Evolutionary conservation across 1,140 invertebrate species (phyloP).

Genomic region (Dendrolimus kikuchii): DNA sequence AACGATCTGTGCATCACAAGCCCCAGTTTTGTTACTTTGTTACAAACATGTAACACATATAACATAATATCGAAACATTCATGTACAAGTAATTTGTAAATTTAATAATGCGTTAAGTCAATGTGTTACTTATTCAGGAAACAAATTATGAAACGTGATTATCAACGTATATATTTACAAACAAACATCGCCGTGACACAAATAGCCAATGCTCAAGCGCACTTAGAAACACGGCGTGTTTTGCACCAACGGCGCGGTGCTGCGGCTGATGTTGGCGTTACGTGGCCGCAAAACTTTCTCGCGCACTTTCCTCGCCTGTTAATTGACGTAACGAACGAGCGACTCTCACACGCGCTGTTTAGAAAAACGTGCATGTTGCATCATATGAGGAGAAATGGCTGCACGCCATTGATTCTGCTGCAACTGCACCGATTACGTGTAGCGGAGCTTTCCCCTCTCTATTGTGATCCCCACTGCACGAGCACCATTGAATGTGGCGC

Average conservation of each 20-base stretch:
- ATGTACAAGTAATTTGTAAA: too few relatives aligned
- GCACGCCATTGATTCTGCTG: slow-evolving; percentile 54
- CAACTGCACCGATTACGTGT: slow-evolving; percentile 52
- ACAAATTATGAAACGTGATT: slow-evolving; percentile 27
- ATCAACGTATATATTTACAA: slow-evolving; percentile 50
- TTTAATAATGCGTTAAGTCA: neutral
- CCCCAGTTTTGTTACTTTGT: too few relatives aligned
- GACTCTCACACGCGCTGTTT: slow-evolving; percentile 54
- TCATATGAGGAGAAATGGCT: slow-evolving; percentile 65
- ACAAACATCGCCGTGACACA: slow-evolving; percentile 59
- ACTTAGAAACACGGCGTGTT: slow-evolving; percentile 8
- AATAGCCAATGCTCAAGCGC: slow-evolving; percentile 11
- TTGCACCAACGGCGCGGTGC: slow-evolving; percentile 25
- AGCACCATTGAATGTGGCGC: slow-evolving; percentile 6
- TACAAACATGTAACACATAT: slow-evolving; percentile 4
- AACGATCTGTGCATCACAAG: too few relatives aligned
- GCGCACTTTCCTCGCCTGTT: slow-evolving; percentile 61
- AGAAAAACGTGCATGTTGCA: slow-evolving; percentile 61
- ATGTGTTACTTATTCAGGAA: slow-evolving; percentile 22
- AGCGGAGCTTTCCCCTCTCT: slow-evolving; percentile 37
- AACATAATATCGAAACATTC: neutral
- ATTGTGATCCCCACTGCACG: slow-evolving; percentile 36
- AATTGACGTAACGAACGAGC: slow-evolving; percentile 68
- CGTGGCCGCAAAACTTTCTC: slow-evolving; percentile 57
- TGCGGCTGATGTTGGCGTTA: slow-evolving; percentile 29